Percentiles rank a stretch among this genome's conserved stretches.
These are phyloP conservation scores for Folsomia candida DNA, from an alignment of 2,888 invertebrate species.

Conservation along the genomic window DNA sequence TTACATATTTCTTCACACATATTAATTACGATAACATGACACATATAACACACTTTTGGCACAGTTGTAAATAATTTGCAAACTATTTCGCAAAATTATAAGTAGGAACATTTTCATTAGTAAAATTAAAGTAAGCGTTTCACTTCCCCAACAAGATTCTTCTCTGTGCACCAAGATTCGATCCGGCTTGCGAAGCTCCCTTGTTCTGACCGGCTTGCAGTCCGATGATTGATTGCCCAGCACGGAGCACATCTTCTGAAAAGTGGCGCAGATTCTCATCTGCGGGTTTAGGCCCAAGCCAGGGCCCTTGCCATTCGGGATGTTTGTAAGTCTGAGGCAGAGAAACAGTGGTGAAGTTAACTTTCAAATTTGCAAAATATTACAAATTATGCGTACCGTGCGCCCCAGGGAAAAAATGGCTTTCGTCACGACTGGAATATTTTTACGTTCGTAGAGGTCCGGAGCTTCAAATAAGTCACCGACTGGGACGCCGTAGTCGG, in stretches of 20 bases:
- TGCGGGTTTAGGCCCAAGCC: conserved; percentile 78
- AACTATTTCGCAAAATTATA: too few species aligned
- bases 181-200: conserved; percentile 79
- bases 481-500: conserved; percentile 79
- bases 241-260: conserved; percentile 75
- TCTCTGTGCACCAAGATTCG: conserved; percentile 79
- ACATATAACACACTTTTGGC: too few species aligned
- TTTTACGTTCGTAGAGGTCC: conserved; percentile 86
- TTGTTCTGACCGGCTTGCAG: conserved; percentile 85
- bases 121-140: too few species aligned
- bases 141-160: conserved; percentile 66
- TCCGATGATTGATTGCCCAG: conserved; percentile 79
- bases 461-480: conserved; percentile 87
- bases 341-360: conserved; percentile 20
- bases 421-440: conserved; percentile 81
- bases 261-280: conserved; percentile 80
- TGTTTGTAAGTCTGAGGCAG: conserved; percentile 72
- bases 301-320: conserved; percentile 79
- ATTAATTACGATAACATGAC: too few species aligned
- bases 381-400: conserved; percentile 64
- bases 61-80: too few species aligned
- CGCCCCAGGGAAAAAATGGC: conserved; percentile 85
- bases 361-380: neutral
- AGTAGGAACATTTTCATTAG: too few species aligned
- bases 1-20: too few species aligned